Percentiles rank a stretch among this genome's conserved stretches.
Conservation (phyloP, 2,113 vertebrate species). For the Phaethornis superciliosus region DNA sequence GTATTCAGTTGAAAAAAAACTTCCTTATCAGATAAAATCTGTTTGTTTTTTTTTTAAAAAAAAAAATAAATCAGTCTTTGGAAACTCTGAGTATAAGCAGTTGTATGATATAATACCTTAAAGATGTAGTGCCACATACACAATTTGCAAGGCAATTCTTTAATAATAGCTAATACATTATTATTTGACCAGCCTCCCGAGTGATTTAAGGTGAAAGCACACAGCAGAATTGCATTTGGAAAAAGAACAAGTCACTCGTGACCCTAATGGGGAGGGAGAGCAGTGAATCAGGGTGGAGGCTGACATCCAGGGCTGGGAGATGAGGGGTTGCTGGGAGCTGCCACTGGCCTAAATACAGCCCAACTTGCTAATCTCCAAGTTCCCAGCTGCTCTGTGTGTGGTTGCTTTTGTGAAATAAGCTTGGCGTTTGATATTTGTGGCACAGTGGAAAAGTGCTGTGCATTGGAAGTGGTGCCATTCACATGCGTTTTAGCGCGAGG, state of each 20-base stretch:
- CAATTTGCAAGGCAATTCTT: background rate
- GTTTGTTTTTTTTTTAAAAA: constrained; percentile 26
- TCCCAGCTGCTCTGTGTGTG: background rate
- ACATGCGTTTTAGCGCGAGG: background rate
- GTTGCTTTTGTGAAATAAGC: background rate
- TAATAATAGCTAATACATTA: constrained; percentile 23
- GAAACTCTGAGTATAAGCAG: constrained; percentile 12
- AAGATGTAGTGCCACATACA: background rate
- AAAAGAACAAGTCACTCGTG: background rate
- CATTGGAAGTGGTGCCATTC: background rate
- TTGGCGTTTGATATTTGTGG: background rate
- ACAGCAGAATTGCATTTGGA: background rate
- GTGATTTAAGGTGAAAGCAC: constrained; percentile 6
- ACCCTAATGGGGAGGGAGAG: background rate
- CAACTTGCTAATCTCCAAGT: rapidly evolving
- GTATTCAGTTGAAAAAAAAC: background rate
- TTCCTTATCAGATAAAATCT: constrained; percentile 63
- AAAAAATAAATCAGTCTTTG: constrained; percentile 14
- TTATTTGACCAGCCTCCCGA: background rate
- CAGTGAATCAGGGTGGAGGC: background rate
- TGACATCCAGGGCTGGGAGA: background rate
- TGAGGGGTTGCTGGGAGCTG: background rate
- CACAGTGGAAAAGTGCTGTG: background rate
- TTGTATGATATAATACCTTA: background rate
- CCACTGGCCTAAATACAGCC: background rate